Evolutionary conservation across 2,113 vertebrate genomes (phyloP).

Genomic region (Forbesichthys agassizii): DNA sequence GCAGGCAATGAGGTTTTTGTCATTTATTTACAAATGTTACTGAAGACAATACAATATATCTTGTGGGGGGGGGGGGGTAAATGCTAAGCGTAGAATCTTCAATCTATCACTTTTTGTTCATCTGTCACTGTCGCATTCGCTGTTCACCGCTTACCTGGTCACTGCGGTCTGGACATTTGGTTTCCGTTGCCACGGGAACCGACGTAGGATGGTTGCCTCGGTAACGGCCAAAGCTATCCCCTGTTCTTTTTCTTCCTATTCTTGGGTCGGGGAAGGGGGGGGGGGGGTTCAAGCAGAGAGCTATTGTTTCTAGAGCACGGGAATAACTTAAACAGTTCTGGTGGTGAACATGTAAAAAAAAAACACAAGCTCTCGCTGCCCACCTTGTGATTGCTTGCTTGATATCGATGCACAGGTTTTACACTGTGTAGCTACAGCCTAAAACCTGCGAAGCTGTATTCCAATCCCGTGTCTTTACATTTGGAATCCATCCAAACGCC

Average conservation of each 20-base stretch:
- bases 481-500: neutral
- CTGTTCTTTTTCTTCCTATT: slow-evolving; percentile 22
- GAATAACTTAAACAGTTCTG: slow-evolving; percentile 18
- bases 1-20: slow-evolving; percentile 40
- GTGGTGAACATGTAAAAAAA: neutral
- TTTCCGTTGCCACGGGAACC: slow-evolving; percentile 44
- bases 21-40: slow-evolving; percentile 80
- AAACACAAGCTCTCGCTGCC: neutral
- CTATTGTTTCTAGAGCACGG: slow-evolving; percentile 34
- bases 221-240: slow-evolving; percentile 22
- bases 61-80: slow-evolving; percentile 15
- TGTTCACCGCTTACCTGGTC: neutral
- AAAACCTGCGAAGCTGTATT: too few species aligned
- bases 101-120: slow-evolving; percentile 9
- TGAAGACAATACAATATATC: slow-evolving; percentile 44
- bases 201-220: slow-evolving; percentile 33
- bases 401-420: too few species aligned
- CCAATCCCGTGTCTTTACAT: neutral
- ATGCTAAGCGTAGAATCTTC: too few species aligned
- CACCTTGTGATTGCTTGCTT: neutral
- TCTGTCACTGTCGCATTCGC: slow-evolving; percentile 15
- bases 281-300: slow-evolving; percentile 30
- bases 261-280: slow-evolving; percentile 2
- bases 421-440: too few species aligned
- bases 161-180: slow-evolving; percentile 25